Evolutionary conservation across 37 sponge, comb jelly and placozoan species (phyloP).

Genomic region (Cliona cf. orientalis): DNA sequence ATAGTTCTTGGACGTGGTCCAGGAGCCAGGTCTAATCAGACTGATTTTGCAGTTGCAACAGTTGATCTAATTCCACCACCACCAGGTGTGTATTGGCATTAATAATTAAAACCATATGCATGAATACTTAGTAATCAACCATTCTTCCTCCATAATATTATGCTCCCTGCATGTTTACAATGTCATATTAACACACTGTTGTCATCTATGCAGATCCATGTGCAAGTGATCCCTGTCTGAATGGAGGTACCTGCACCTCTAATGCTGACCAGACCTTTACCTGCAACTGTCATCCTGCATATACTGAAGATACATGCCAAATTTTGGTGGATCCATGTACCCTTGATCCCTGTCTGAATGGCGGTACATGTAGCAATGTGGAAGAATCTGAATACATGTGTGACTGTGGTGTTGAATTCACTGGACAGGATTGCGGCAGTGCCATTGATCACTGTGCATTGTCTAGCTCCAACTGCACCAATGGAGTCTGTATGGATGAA

Average conservation of each 20-base stretch:
- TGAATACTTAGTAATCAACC: no score
- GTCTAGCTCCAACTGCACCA: slow-evolving; percentile 24
- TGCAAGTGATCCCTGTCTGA: slow-evolving; percentile 17
- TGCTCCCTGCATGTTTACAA: no score
- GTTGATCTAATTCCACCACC: no score
- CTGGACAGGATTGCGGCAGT: slow-evolving; percentile 50
- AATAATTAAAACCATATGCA: no score
- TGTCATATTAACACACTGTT: no score
- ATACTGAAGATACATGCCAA: slow-evolving; percentile 21
- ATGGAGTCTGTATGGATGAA: slow-evolving; percentile 51
- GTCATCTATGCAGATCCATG: slow-evolving; percentile 46
- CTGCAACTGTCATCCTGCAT: slow-evolving; percentile 27
- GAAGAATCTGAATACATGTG: slow-evolving; percentile 14
- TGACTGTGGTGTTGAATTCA: slow-evolving; percentile 61
- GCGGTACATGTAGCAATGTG: slow-evolving; percentile 44
- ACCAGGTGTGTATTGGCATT: no score
- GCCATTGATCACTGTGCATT: slow-evolving; percentile 64
- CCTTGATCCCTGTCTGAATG: not conserved
- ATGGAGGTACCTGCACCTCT: slow-evolving; percentile 15
- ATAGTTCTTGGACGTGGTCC: no score
- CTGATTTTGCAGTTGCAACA: no score
- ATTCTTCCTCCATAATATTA: no score
- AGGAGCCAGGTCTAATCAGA: no score
- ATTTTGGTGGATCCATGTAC: slow-evolving; percentile 2
- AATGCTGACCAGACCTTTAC: not conserved